These are phyloP conservation scores for Epicampocera succincta DNA, from an alignment of 2,888 invertebrate genomes.

Conservation along the genomic window DNA sequence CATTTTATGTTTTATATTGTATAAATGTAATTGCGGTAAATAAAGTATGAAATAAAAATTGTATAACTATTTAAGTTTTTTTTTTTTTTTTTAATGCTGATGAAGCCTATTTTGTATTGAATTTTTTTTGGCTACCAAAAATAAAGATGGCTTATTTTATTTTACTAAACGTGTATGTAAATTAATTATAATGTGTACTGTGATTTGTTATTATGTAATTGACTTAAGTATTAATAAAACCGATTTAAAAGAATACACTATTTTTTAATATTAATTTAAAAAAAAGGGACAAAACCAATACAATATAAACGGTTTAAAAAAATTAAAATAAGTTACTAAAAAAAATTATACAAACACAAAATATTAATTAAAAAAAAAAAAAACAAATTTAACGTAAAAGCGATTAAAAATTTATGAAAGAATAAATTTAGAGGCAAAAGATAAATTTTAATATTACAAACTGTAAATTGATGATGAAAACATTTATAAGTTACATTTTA, in stretches of 20 bases:
- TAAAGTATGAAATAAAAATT: constrained; percentile 7
- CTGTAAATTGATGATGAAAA: too few species aligned
- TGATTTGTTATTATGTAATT: constrained; percentile 66
- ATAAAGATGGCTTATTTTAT: constrained; percentile 48
- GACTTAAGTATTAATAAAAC: constrained; percentile 61
- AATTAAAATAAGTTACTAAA: constrained; percentile 51
- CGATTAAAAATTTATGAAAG: background rate
- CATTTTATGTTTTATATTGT: too few species aligned
- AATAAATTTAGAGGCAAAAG: too few species aligned
- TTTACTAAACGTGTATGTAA: constrained; percentile 42
- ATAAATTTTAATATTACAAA: too few species aligned
- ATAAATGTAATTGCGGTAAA: too few species aligned
- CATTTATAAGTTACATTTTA: too few species aligned
- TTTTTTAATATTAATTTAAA: constrained; percentile 39
- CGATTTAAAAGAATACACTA: constrained; percentile 28
- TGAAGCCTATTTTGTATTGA: constrained; percentile 51
- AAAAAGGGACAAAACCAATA: constrained; percentile 2
- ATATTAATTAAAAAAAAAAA: background rate
- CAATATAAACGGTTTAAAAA: constrained; percentile 9
- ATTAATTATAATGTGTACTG: constrained; percentile 68
- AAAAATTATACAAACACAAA: constrained; percentile 3
- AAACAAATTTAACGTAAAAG: too few species aligned
- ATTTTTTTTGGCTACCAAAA: constrained; percentile 29
- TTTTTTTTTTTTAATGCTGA: constrained; percentile 56
- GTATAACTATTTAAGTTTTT: constrained; percentile 31